A percentile compares a stretch with the other conserved stretches of the same genome.
Conservation (phyloP, 2,888 invertebrate species). For the Protophormia terraenovae region DNA sequence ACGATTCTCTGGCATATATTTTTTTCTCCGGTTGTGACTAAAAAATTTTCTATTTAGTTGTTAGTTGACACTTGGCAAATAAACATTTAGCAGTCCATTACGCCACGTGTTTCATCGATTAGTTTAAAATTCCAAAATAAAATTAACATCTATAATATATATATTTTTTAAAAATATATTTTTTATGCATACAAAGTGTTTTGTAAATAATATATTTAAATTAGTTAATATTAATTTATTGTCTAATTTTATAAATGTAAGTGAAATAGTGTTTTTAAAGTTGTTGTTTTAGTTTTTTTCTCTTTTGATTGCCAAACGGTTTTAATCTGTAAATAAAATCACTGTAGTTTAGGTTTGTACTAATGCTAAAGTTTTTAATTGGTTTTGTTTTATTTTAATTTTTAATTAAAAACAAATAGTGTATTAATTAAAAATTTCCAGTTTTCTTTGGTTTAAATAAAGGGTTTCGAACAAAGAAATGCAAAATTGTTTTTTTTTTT, state of each 20-base stretch:
- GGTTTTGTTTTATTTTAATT: not conserved
- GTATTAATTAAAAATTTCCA: not conserved
- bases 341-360: not conserved
- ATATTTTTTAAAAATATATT: not conserved
- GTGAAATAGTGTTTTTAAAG: constrained; percentile 12
- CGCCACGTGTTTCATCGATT: constrained; percentile 56
- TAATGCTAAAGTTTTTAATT: not conserved
- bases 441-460: not conserved
- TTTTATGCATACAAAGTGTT: not conserved
- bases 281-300: not conserved
- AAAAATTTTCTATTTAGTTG: constrained; percentile 46
- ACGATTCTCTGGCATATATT: constrained; percentile 24
- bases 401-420: not conserved
- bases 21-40: not conserved
- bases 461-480: not conserved
- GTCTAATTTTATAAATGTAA: constrained; percentile 25
- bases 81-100: constrained; percentile 56
- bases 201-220: constrained; percentile 7
- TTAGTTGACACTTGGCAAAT: constrained; percentile 64
- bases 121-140: constrained; percentile 17
- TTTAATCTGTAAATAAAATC: not conserved
- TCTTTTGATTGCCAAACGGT: not conserved
- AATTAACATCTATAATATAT: not conserved
- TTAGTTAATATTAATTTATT: constrained; percentile 3
- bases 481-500: not conserved